Conservation (phyloP, 2,888 invertebrate species). For the Cybosia mesomella region DNA sequence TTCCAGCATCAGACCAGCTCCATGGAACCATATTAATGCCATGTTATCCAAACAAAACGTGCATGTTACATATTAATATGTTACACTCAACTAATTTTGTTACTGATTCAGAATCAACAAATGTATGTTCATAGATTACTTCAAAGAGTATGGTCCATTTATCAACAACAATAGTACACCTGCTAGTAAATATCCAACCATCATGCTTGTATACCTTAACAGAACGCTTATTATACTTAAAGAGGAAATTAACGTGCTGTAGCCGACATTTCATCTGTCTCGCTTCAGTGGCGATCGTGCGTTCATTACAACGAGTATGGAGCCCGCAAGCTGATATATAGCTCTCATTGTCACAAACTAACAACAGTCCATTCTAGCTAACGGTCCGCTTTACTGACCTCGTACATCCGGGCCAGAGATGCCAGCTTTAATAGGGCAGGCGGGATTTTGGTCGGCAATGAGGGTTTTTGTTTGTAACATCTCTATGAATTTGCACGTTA, state of each 20-base stretch:
- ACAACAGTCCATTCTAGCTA: slow-evolving; percentile 78
- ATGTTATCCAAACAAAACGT: no score
- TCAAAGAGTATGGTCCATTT: background rate
- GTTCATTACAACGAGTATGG: slow-evolving; percentile 64
- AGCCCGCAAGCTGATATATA: slow-evolving; percentile 70
- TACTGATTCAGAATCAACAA: background rate
- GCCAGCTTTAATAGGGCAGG: slow-evolving; percentile 43
- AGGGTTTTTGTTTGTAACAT: slow-evolving; percentile 11
- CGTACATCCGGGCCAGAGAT: slow-evolving; percentile 54
- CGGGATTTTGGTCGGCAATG: slow-evolving; percentile 25
- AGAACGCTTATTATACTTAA: slow-evolving; percentile 53
- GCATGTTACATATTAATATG: no score
- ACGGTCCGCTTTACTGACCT: slow-evolving; percentile 73
- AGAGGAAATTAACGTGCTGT: slow-evolving; percentile 63
- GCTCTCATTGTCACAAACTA: slow-evolving; percentile 79
- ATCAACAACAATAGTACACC: background rate
- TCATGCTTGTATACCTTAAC: slow-evolving; percentile 28
- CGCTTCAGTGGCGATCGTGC: slow-evolving; percentile 56
- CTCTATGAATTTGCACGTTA: slow-evolving; percentile 10
- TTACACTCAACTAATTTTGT: no score
- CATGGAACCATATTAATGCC: no score
- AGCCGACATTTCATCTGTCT: slow-evolving; percentile 58
- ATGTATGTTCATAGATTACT: background rate
- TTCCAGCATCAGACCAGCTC: no score
- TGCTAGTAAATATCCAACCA: background rate